These are phyloP conservation scores for Drosophila burlai DNA, from an alignment of 1,140 invertebrate species.

Conservation along the genomic window DNA sequence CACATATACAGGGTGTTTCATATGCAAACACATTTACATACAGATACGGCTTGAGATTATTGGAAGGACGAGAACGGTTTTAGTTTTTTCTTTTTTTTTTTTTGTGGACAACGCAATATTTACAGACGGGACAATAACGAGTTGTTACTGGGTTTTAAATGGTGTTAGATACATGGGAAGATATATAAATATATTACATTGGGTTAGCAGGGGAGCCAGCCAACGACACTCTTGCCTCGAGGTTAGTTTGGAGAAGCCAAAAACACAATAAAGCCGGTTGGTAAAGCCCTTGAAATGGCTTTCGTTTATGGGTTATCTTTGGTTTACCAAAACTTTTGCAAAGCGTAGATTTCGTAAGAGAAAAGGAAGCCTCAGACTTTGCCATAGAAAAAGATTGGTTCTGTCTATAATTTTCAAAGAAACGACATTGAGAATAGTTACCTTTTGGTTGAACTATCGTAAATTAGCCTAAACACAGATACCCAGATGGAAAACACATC, in stretches of 20 bases:
- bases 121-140: constrained; percentile 63
- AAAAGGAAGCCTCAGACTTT: constrained; percentile 10
- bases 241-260: constrained; percentile 47
- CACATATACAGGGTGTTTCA: constrained; percentile 64
- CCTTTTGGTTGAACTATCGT: constrained; percentile 11
- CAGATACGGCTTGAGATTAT: constrained; percentile 45
- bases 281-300: constrained; percentile 21
- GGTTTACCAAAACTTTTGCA: constrained; percentile 49
- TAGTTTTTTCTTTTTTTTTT: background rate
- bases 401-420: constrained; percentile 23
- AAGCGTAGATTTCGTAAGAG: constrained; percentile 9
- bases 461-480: constrained; percentile 31
- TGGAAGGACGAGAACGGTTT: constrained; percentile 44
- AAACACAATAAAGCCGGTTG: constrained; percentile 38
- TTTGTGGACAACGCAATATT: constrained; percentile 60
- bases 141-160: constrained; percentile 29
- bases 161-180: constrained; percentile 45
- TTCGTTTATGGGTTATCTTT: background rate
- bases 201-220: constrained; percentile 60
- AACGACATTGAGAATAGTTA: constrained; percentile 34
- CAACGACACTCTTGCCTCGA: constrained; percentile 36
- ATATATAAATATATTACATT: constrained; percentile 56
- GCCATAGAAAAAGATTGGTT: constrained; percentile 18
- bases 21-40: constrained; percentile 73
- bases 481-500: constrained; percentile 47